Evolutionary conservation across 2,888 invertebrate species (phyloP).

Genomic region (Orthosia gracilis): DNA sequence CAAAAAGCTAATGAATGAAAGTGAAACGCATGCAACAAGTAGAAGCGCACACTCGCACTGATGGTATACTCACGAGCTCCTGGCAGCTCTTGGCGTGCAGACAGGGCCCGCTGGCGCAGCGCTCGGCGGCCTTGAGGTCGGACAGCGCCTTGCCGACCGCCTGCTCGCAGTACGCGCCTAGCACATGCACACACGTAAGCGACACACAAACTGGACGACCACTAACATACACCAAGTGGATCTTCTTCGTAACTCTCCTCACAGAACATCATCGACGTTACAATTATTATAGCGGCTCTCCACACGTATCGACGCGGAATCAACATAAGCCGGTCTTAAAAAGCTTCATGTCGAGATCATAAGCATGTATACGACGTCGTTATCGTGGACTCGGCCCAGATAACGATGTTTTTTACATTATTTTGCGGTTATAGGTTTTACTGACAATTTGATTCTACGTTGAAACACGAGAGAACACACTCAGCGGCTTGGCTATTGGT

Average conservation of each 20-base stretch:
- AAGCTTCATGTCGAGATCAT: neutral
- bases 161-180: conserved; percentile 90
- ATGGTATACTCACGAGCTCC: conserved; percentile 91
- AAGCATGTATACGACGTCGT: neutral
- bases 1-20: neutral
- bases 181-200: conserved; percentile 77
- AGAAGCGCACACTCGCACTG: conserved; percentile 6
- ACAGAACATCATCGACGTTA: neutral
- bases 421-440: neutral
- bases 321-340: neutral
- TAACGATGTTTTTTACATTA: neutral
- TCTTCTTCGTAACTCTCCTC: neutral
- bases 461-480: neutral
- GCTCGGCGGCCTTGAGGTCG: conserved; percentile 81
- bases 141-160: conserved; percentile 84
- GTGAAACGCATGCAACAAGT: conserved; percentile 31
- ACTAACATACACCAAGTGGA: conserved; percentile 16
- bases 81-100: conserved; percentile 91
- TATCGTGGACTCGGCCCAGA: no score
- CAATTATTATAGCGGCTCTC: neutral
- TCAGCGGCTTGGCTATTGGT: neutral
- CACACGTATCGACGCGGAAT: neutral
- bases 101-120: conserved; percentile 91
- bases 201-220: conserved; percentile 24
- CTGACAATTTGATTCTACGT: neutral